Percentiles rank a stretch among this genome's conserved stretches.
phyloP scores from a whole-genome alignment of 2,113 vertebrate genomes.

The Channa maculata region DNA sequence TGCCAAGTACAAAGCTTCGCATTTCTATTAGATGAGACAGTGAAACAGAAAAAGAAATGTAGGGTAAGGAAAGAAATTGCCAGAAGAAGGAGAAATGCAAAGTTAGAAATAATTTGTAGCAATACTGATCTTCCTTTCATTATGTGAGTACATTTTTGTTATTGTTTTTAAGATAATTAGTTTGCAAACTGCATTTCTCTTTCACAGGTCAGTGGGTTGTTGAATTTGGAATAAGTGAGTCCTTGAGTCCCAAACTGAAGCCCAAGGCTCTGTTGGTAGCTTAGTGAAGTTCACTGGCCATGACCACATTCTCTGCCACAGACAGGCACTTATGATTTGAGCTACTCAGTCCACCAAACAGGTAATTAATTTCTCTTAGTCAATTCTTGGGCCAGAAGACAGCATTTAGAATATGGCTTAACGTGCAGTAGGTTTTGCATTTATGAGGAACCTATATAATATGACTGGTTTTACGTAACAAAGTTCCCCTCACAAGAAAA shows the following conservation, averaged over 20 bases:
- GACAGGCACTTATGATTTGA: constrained; percentile 2
- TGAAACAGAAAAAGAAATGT: background rate
- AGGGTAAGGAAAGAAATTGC: background rate
- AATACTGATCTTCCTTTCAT: background rate
- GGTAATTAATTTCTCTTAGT: background rate
- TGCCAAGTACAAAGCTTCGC: constrained; percentile 4
- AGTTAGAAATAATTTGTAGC: background rate
- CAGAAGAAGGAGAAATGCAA: background rate
- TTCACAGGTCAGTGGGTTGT: constrained; percentile 3
- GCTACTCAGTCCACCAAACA: background rate
- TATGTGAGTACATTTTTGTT: background rate
- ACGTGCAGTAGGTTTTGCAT: constrained; percentile 16
- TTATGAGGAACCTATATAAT: background rate
- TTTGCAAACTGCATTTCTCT: background rate
- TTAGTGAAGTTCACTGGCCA: constrained; percentile 12
- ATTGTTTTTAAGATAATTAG: constrained; percentile 15
- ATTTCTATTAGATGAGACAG: background rate
- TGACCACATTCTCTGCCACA: constrained; percentile 15
- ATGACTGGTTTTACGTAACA: background rate
- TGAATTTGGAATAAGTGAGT: background rate
- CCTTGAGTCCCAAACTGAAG: background rate
- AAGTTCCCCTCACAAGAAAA: background rate
- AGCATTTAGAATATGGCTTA: background rate
- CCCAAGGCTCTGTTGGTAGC: constrained; percentile 9
- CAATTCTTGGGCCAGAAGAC: background rate